Evolutionary conservation across 1,140 invertebrate genomes (phyloP), one percentile per base, ranked within the genome.

Genomic region (Drosophila aff.): DNA sequence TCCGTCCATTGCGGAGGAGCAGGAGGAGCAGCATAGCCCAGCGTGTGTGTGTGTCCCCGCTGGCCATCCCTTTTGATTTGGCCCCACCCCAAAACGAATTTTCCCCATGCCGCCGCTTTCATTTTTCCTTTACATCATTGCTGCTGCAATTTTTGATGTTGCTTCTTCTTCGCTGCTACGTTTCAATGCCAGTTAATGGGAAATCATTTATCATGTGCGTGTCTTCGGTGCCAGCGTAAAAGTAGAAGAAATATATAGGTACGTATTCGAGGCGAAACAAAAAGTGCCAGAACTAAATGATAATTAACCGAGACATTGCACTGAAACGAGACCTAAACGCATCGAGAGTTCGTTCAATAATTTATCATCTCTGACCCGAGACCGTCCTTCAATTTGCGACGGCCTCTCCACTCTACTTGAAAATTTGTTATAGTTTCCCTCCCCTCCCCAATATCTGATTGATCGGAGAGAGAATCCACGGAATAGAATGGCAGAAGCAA

Each of bases 201-300:
- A 84, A 91, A 80, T 85, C 89, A 91, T 91, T 91, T 85, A 91
- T 91, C 81, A 91, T 91, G 76, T 89, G 83, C 81, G 77, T 87
- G 84, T 77, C 76, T 63, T 57, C 69, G 31, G 10, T 10, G 31
- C 31, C 31, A 31, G 31, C 28, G 58, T 43, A 61, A 64, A 33
- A 43, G 38, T 16, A 60, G 38, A 41, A 57, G 50, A 57, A 58
- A 44, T 28, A 52, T 18, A 28, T 50, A 28, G 1, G 4, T 50
- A 5, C 31, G 21, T 23, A 59, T 57, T 53, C 55, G 49, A 31
- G 59, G 58, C 47, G 63, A 65, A 78, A 69, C 63, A 82, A 87
- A 83, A 87, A 83, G 84, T 87, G 84, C 73, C 84, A 87, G 82
- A 89, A 89, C 84, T 89, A 89, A 89, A 89, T 84, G 85, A 90